phyloP scores from a whole-genome alignment of 2,888 invertebrate species.

The Synanthedon tipuliformis region DNA sequence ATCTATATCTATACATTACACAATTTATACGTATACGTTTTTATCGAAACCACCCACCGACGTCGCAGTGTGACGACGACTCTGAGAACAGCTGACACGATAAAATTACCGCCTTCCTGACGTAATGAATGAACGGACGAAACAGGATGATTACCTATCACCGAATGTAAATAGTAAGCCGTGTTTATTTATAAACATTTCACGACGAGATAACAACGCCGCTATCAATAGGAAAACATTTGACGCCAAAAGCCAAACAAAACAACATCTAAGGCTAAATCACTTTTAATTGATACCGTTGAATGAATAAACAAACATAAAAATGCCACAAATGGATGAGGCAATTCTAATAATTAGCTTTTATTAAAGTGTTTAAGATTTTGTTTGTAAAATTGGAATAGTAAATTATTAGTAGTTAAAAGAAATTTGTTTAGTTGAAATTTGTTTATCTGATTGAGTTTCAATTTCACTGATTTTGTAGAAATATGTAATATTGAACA shows the following conservation, averaged over 20 bases:
- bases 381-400: too few relatives aligned
- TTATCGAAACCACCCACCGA: conserved; percentile 15
- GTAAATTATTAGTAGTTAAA: too few relatives aligned
- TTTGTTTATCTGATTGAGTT: too few relatives aligned
- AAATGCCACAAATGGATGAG: too few relatives aligned
- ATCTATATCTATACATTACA: not conserved
- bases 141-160: conserved; percentile 22
- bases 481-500: too few relatives aligned
- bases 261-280: conserved; percentile 5
- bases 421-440: too few relatives aligned
- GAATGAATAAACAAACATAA: too few relatives aligned
- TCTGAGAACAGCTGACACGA: conserved; percentile 33
- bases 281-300: too few relatives aligned
- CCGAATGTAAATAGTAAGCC: conserved; percentile 2
- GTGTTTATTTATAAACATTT: not conserved
- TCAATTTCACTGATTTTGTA: too few relatives aligned
- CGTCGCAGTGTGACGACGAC: conserved; percentile 17
- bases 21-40: not conserved
- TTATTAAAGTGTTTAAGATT: too few relatives aligned
- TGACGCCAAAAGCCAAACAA: conserved; percentile 3
- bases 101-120: conserved; percentile 31
- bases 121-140: conserved; percentile 39
- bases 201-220: conserved; percentile 8
- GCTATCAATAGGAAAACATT: not conserved
- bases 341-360: too few relatives aligned